Conservation (phyloP, 2,888 invertebrate genomes). For the Disparrhopalites patrizii region DNA sequence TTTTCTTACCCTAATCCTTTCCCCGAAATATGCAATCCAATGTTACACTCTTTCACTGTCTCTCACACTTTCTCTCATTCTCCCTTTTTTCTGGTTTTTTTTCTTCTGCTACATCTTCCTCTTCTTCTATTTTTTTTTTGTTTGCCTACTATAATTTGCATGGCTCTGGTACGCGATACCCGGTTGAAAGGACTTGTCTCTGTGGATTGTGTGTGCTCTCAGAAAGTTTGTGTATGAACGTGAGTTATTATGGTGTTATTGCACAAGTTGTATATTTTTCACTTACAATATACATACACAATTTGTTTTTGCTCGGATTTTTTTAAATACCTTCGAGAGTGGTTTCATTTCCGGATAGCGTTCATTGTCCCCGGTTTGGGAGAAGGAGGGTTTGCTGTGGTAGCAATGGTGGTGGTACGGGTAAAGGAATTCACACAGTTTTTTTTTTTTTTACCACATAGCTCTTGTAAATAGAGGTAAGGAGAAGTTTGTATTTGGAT, state of each 20-base stretch:
- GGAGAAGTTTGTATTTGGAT: constrained; percentile 1
- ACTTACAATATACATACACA: no score
- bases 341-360: constrained; percentile 30
- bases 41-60: neutral
- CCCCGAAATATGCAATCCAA: neutral
- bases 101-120: neutral
- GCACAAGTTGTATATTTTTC: no score
- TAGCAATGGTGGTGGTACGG: no score
- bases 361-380: constrained; percentile 33
- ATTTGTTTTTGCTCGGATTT: constrained; percentile 22
- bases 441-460: no score
- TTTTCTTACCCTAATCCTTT: no score
- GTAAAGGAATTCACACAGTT: no score
- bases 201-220: neutral
- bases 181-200: no score
- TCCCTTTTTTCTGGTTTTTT: no score
- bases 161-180: no score
- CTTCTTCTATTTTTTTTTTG: neutral
- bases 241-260: no score
- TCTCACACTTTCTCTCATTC: constrained; percentile 12
- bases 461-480: neutral
- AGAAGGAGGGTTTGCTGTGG: neutral
- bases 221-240: neutral
- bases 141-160: constrained; percentile 3
- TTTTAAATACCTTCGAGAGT: constrained; percentile 13